These are phyloP conservation scores for Cyrtorhinus lividipennis DNA, from an alignment of 1,140 invertebrate genomes.

Conservation along the genomic window DNA sequence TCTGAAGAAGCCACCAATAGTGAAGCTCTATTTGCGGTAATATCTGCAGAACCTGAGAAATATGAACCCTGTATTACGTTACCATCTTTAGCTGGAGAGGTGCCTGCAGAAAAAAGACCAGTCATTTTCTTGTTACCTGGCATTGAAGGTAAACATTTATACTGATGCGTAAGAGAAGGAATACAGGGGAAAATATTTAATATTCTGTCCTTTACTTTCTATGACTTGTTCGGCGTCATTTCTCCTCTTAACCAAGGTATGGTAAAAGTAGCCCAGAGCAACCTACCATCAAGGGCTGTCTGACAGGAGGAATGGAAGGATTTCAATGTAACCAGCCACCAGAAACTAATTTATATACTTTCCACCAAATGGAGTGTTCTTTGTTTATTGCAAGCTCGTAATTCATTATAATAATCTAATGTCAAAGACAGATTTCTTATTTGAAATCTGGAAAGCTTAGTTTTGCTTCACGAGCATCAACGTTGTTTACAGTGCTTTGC, in stretches of 20 bases:
- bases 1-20: not conserved
- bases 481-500: too few relatives aligned
- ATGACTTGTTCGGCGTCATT: not conserved
- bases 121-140: conserved; percentile 60
- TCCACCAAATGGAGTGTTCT: too few relatives aligned
- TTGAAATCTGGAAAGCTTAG: too few relatives aligned
- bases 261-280: too few relatives aligned
- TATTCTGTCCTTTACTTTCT: not conserved
- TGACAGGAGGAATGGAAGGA: not conserved
- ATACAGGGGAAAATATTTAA: not conserved
- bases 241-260: not conserved
- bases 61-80: not conserved
- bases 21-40: not conserved
- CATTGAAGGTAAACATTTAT: conserved; percentile 40
- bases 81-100: not conserved
- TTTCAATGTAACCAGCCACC: not conserved
- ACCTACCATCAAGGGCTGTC: not conserved
- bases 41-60: not conserved
- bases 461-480: too few relatives aligned
- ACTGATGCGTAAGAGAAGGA: not conserved
- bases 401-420: too few relatives aligned
- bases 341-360: too few relatives aligned
- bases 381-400: too few relatives aligned
- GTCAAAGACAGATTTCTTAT: too few relatives aligned
- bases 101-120: not conserved